Evolutionary conservation across 2,113 vertebrate species (phyloP).

Genomic region (Laticauda laticaudata): DNA sequence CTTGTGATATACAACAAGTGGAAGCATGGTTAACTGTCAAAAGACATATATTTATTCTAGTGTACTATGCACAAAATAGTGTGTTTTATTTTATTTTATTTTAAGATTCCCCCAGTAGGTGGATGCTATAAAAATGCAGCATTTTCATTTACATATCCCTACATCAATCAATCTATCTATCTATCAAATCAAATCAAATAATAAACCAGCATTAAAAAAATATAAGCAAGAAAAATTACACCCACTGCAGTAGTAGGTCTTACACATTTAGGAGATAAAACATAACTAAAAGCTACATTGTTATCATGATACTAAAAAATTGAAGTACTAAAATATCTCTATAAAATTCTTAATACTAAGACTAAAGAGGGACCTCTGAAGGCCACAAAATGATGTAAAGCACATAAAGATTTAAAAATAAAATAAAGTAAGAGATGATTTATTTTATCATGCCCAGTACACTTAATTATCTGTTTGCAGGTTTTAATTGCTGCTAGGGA

Average conservation of each 20-base stretch:
- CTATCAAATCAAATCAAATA: background rate
- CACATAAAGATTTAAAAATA: background rate
- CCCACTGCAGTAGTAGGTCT: background rate
- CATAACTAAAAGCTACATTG: background rate
- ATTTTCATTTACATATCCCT: slow-evolving; percentile 6
- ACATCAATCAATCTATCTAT: background rate
- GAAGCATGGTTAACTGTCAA: slow-evolving; percentile 38
- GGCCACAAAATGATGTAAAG: background rate
- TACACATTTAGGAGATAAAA: background rate
- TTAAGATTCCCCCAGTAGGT: background rate
- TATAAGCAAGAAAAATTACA: background rate
- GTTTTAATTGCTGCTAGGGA: background rate
- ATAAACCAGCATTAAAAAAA: background rate
- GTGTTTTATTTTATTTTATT: slow-evolving; percentile 26
- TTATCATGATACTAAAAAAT: background rate
- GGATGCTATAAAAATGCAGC: slow-evolving; percentile 1
- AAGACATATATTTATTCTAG: slow-evolving; percentile 26
- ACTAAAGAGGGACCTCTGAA: background rate
- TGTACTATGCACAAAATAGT: slow-evolving; percentile 17
- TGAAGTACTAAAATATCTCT: background rate
- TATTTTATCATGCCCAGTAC: background rate
- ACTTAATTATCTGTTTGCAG: background rate
- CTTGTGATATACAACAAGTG: slow-evolving; percentile 46
- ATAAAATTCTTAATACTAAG: background rate
- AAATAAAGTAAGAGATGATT: background rate